Evolutionary conservation across 2,888 invertebrate genomes (phyloP).

Genomic region (Cephus pygmeus): DNA sequence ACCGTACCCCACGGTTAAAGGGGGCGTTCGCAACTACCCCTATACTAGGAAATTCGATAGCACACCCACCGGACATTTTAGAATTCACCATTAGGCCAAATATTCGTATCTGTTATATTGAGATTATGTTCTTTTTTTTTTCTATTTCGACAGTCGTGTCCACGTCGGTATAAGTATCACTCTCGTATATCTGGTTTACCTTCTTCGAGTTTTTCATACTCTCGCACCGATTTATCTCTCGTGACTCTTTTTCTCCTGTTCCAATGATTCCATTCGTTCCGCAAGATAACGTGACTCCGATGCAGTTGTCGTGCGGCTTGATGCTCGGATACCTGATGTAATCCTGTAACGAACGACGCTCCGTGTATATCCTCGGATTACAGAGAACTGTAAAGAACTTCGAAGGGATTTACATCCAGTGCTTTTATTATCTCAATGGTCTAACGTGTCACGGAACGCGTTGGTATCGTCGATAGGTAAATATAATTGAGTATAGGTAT

Average conservation of each 20-base stretch:
- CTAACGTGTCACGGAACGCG: not conserved
- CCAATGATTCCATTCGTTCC: not conserved
- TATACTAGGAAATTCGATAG: not conserved
- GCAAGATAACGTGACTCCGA: not conserved
- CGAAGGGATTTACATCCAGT: not conserved
- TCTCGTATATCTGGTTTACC: not conserved
- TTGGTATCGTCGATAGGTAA: not conserved
- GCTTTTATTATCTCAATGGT: not conserved
- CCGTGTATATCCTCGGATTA: not conserved
- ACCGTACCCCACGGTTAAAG: not conserved
- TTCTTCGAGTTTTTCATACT: not conserved
- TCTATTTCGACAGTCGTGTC: not conserved
- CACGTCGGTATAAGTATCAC: not conserved
- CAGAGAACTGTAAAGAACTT: not conserved
- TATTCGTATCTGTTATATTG: not conserved
- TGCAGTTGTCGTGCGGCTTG: not conserved
- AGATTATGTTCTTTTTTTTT: not conserved
- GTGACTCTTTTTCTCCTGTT: not conserved
- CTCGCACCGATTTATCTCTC: not conserved
- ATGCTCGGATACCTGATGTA: not conserved
- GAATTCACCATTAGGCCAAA: not conserved
- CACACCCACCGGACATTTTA: not conserved
- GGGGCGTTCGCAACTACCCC: constrained; percentile 1
- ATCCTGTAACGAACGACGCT: not conserved
- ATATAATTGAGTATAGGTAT: not conserved